These are phyloP conservation scores for Zoroaster sp. DNA, from an alignment of 53 echinoderm and acorn worm species.

Conservation along the genomic window DNA sequence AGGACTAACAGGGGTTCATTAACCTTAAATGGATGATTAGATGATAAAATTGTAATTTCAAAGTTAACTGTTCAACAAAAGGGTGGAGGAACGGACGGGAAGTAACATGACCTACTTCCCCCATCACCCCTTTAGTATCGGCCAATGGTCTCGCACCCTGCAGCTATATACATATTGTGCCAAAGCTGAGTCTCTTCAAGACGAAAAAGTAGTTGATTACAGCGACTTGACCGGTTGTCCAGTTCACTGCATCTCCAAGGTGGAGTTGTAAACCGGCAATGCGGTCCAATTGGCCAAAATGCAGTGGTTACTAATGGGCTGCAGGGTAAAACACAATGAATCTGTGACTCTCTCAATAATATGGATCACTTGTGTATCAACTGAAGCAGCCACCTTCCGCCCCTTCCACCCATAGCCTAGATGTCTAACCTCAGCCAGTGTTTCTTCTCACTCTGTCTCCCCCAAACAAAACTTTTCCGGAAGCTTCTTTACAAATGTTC, in stretches of 20 bases:
- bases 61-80: not conserved
- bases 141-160: not conserved
- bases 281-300: slow-evolving; percentile 22
- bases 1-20: too few species aligned
- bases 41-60: too few species aligned
- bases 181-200: not conserved
- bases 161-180: not conserved
- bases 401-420: not conserved
- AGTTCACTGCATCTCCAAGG: not conserved
- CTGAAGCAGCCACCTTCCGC: not conserved
- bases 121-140: not conserved
- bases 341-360: not conserved
- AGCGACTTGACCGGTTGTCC: not conserved
- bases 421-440: not conserved
- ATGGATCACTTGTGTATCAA: not conserved
- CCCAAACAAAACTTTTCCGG: not conserved
- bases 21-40: too few species aligned
- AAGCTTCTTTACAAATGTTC: not conserved
- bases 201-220: too few species aligned
- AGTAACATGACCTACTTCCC: not conserved
- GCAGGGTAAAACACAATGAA: slow-evolving; percentile 8
- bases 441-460: not conserved
- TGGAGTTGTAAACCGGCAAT: not conserved
- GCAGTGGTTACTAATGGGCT: not conserved
- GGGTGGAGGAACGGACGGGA: not conserved